These are phyloP conservation scores for Catocala sponsa DNA, from an alignment of 2,888 invertebrate genomes.

Conservation along the genomic window DNA sequence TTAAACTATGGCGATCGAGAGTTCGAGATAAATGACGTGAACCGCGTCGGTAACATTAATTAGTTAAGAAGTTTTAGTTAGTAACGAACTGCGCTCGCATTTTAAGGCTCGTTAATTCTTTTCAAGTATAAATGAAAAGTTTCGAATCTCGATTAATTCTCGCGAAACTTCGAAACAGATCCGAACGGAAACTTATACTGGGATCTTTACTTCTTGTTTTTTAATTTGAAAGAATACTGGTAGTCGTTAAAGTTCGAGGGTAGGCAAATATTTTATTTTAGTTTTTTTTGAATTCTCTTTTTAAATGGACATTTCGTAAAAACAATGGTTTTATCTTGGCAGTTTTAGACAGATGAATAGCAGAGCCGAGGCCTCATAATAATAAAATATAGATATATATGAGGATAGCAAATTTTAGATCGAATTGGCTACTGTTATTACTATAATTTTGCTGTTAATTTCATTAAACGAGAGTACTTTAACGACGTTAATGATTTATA, in stretches of 20 bases:
- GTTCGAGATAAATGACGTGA: background rate
- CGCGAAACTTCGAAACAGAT: slow-evolving; percentile 51
- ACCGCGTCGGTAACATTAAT: slow-evolving; percentile 35
- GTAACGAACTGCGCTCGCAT: slow-evolving; percentile 38
- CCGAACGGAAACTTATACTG: slow-evolving; percentile 41
- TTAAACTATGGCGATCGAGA: too few species aligned
- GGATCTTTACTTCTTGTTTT: slow-evolving; percentile 21
- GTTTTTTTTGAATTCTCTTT: background rate
- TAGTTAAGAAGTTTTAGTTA: slow-evolving; percentile 47
- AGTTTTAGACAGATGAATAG: too few species aligned
- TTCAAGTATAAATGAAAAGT: slow-evolving; percentile 60
- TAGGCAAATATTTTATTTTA: slow-evolving; percentile 1
- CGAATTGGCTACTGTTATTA: too few species aligned
- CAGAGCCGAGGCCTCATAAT: too few species aligned
- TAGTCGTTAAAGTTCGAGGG: background rate
- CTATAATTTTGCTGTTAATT: too few species aligned
- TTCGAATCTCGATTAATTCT: slow-evolving; percentile 64
- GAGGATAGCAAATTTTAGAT: too few species aligned
- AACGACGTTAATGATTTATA: too few species aligned
- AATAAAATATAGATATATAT: too few species aligned
- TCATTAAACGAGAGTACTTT: too few species aligned
- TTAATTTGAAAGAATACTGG: slow-evolving; percentile 28
- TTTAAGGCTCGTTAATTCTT: slow-evolving; percentile 67
- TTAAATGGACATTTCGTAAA: too few species aligned
- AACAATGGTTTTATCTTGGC: too few species aligned